Evolutionary conservation across 2,888 invertebrate genomes (phyloP).

Genomic region (Cosmia pyralina): DNA sequence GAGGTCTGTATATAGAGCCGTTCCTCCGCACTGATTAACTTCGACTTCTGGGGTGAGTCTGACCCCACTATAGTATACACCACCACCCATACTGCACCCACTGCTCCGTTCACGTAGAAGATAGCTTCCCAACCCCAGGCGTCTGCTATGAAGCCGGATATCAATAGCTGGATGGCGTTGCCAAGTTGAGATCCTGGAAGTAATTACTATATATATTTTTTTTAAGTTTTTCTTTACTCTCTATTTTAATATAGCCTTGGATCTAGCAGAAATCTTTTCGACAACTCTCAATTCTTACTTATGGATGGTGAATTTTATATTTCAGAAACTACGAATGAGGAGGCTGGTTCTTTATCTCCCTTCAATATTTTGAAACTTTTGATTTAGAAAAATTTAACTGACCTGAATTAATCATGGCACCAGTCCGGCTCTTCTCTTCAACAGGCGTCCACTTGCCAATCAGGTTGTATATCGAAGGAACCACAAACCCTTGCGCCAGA

Average conservation of each 20-base stretch:
- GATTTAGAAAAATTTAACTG: not conserved
- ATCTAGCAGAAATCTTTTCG: not conserved
- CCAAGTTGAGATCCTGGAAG: slow-evolving; percentile 90
- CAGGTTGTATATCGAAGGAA: slow-evolving; percentile 90
- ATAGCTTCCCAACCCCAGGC: slow-evolving; percentile 92
- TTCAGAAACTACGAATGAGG: not conserved
- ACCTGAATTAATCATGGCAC: slow-evolving; percentile 90
- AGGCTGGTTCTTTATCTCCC: not conserved
- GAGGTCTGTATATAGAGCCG: slow-evolving; percentile 92
- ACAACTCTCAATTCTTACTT: not conserved
- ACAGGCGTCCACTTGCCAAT: slow-evolving; percentile 92
- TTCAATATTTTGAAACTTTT: not conserved
- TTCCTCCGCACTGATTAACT: slow-evolving; percentile 91
- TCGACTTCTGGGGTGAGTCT: slow-evolving; percentile 91
- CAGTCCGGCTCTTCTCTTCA: slow-evolving; percentile 91
- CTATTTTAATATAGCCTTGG: not conserved
- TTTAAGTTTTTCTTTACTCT: not conserved
- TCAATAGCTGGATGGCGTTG: slow-evolving; percentile 89
- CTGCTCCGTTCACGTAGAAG: slow-evolving; percentile 91
- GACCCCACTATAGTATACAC: slow-evolving; percentile 91
- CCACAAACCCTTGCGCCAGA: slow-evolving; percentile 81
- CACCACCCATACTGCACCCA: slow-evolving; percentile 89
- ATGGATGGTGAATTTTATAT: not conserved
- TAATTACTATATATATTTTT: not conserved
- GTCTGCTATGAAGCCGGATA: slow-evolving; percentile 83